phyloP scores from a whole-genome alignment of 2,888 invertebrate genomes.

The Caenorhabditis japonica region DNA sequence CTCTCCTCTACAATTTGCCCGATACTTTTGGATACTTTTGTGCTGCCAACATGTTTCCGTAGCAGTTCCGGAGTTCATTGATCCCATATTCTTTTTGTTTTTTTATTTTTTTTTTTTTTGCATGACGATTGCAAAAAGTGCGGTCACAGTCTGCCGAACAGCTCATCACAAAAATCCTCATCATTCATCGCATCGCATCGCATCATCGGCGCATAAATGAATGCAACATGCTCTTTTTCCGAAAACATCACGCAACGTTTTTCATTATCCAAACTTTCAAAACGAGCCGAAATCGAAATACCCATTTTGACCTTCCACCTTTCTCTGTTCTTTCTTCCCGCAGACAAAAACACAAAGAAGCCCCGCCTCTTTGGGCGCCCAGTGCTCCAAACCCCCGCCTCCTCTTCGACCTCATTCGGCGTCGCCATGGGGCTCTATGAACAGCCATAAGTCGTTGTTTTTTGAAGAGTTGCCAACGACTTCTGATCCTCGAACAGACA shows the following conservation, averaged over 20 bases:
- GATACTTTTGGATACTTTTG: constrained; percentile 14
- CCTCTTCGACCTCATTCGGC: constrained; percentile 22
- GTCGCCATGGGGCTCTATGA: background rate
- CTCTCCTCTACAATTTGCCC: constrained; percentile 28
- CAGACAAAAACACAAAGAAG: constrained; percentile 9
- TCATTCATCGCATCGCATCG: constrained; percentile 14
- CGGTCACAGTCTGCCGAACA: background rate
- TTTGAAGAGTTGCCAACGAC: too few relatives aligned
- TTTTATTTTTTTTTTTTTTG: too few relatives aligned
- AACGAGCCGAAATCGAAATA: too few relatives aligned
- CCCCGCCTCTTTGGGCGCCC: constrained; percentile 17
- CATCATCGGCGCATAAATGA: constrained; percentile 25
- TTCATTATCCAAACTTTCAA: too few relatives aligned
- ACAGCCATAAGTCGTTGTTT: too few relatives aligned
- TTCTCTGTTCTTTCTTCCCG: background rate
- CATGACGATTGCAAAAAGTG: too few relatives aligned
- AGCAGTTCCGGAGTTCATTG: constrained; percentile 38
- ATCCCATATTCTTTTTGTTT: too few relatives aligned
- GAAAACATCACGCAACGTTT: constrained; percentile 16
- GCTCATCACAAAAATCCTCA: background rate
- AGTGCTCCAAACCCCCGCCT: constrained; percentile 25
- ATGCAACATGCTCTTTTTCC: constrained; percentile 17
- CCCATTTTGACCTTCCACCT: too few relatives aligned
- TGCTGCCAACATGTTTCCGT: constrained; percentile 16
- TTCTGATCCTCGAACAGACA: constrained; percentile 18